A percentile compares a stretch with the other conserved stretches of the same genome.
Evolutionary conservation across 2,888 invertebrate species (phyloP).

Genomic region (Galerucella pusilla): DNA sequence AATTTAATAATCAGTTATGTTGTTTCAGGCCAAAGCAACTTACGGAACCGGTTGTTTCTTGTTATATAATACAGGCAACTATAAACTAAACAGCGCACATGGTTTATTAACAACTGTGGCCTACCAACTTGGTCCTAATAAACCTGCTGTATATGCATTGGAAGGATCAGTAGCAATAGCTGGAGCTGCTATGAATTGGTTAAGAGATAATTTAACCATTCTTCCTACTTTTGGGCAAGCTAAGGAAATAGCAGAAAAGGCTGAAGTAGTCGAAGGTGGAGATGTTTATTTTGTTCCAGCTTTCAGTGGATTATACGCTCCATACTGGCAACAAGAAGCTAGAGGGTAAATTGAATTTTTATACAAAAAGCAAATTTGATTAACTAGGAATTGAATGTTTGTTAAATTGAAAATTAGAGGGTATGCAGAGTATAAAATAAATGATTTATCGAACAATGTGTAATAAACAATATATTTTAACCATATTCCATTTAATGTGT

Average conservation of each 20-base stretch:
- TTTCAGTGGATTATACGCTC: conserved; percentile 96
- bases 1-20: neutral
- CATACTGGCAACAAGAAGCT: conserved; percentile 98
- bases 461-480: too few relatives aligned
- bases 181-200: conserved; percentile 86
- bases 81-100: conserved; percentile 82
- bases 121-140: conserved; percentile 87
- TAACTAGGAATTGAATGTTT: too few relatives aligned
- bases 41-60: conserved; percentile 98
- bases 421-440: too few relatives aligned
- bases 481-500: too few relatives aligned
- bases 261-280: conserved; percentile 76
- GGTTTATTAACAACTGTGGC: conserved; percentile 96
- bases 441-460: too few relatives aligned
- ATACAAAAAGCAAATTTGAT: too few relatives aligned
- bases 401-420: too few relatives aligned
- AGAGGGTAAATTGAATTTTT: conserved; percentile 74
- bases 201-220: conserved; percentile 89
- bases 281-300: conserved; percentile 98
- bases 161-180: conserved; percentile 82
- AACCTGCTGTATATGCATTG: conserved; percentile 86
- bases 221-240: conserved; percentile 79
- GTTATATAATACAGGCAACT: conserved; percentile 89
- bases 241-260: conserved; percentile 77
- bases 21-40: conserved; percentile 84